phyloP scores from a whole-genome alignment of 2,888 invertebrate genomes.

The Orthosia incerta region DNA sequence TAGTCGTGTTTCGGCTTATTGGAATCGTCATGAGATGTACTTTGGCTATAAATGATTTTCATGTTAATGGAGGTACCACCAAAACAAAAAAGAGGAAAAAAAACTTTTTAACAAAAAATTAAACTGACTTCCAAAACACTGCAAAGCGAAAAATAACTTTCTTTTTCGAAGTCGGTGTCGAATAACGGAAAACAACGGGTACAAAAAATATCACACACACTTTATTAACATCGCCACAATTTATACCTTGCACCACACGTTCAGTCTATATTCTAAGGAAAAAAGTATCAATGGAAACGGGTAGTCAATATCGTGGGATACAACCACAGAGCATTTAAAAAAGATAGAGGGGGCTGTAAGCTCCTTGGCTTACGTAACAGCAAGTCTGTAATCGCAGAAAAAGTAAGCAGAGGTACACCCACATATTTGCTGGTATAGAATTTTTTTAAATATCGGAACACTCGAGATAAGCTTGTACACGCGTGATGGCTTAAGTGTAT shows the following conservation, averaged over 20 bases:
- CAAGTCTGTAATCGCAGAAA: too few relatives aligned
- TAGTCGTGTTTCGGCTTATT: too few relatives aligned
- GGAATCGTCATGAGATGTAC: too few relatives aligned
- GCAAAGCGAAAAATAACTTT: too few relatives aligned
- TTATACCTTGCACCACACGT: constrained; percentile 43
- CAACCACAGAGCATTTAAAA: constrained; percentile 48
- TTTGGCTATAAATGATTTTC: too few relatives aligned
- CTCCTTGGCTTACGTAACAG: neutral
- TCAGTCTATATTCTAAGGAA: constrained; percentile 65
- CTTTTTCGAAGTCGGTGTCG: too few relatives aligned
- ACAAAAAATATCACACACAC: too few relatives aligned
- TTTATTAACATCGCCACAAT: neutral
- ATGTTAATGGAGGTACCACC: too few relatives aligned
- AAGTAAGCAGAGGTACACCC: neutral
- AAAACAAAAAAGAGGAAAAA: too few relatives aligned
- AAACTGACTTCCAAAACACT: too few relatives aligned
- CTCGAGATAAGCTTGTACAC: neutral
- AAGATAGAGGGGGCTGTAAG: constrained; percentile 25
- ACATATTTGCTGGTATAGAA: neutral
- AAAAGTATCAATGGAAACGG: constrained; percentile 63
- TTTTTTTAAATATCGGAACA: neutral
- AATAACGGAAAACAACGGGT: too few relatives aligned
- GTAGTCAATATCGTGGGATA: constrained; percentile 65
- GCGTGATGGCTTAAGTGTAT: neutral
- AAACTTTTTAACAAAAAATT: too few relatives aligned